Percentiles rank a stretch among this genome's conserved stretches.
These are phyloP conservation scores for Umimayanthus chanpuru DNA, from an alignment of 92 coral and sea anemone species.

Conservation along the genomic window DNA sequence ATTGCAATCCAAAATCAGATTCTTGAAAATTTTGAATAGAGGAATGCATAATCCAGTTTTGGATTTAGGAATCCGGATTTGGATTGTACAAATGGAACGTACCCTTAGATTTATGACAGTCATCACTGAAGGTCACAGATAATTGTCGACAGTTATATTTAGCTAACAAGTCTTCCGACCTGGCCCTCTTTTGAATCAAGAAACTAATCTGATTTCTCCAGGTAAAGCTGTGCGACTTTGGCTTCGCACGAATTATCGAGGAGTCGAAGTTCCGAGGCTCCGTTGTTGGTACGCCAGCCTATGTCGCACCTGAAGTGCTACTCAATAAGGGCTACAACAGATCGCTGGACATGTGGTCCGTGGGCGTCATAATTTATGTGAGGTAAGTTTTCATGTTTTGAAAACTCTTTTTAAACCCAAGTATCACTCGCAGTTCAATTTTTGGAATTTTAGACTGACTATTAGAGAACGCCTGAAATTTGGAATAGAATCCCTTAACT, in stretches of 20 bases:
- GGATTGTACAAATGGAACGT: too few species aligned
- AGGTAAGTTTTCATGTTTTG: constrained; percentile 59
- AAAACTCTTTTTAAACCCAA: not conserved
- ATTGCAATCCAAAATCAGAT: too few species aligned
- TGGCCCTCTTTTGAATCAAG: too few species aligned
- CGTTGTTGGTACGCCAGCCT: constrained; percentile 98
- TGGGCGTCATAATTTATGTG: constrained; percentile 96
- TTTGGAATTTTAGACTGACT: not conserved
- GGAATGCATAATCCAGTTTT: too few species aligned
- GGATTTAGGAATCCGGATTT: too few species aligned
- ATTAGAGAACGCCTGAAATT: not conserved
- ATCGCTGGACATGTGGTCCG: constrained; percentile 99
- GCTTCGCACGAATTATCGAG: constrained; percentile 97
- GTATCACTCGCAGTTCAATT: not conserved
- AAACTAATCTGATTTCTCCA: constrained; percentile 26
- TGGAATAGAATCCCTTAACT: too few species aligned
- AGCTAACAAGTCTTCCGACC: too few species aligned
- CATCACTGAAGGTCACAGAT: too few species aligned
- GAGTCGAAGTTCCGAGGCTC: constrained; percentile 98
- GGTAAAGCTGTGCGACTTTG: constrained; percentile 97
- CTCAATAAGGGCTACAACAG: constrained; percentile 97
- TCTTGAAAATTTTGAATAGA: too few species aligned
- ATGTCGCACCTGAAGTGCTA: constrained; percentile 95
- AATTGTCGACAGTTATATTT: too few species aligned
- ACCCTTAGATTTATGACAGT: too few species aligned